A percentile compares a stretch with the other conserved stretches of the same genome.
These are phyloP conservation scores for Phrynocephalus versicolor DNA, from an alignment of 2,113 vertebrate genomes.

Conservation along the genomic window DNA sequence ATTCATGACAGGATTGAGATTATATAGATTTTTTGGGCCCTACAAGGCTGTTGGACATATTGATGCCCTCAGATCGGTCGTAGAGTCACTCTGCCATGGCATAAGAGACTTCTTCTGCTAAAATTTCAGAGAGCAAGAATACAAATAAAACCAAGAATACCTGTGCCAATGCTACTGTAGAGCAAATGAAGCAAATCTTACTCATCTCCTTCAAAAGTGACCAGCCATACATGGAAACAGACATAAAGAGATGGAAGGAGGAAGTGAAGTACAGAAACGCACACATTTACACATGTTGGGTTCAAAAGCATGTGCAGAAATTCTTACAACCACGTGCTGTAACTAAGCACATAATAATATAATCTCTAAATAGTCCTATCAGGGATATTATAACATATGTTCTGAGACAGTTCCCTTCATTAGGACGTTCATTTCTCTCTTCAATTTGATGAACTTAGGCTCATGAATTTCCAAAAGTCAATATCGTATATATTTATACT, in stretches of 20 bases:
- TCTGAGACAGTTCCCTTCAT: slow-evolving; percentile 63
- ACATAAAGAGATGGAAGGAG: background rate
- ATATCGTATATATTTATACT: slow-evolving; percentile 21
- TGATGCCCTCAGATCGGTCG: too few relatives aligned
- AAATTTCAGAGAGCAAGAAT: too few relatives aligned
- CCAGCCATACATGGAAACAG: background rate
- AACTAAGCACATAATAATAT: background rate
- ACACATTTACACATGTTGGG: background rate
- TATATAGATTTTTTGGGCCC: too few relatives aligned
- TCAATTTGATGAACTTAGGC: slow-evolving; percentile 51
- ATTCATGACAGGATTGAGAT: too few relatives aligned
- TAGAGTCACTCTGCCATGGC: too few relatives aligned
- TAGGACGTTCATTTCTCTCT: slow-evolving; percentile 59
- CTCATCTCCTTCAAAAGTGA: too few relatives aligned
- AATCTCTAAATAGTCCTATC: background rate
- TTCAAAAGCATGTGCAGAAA: background rate
- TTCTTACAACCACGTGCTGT: background rate
- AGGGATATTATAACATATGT: background rate
- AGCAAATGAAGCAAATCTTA: too few relatives aligned
- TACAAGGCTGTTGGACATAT: too few relatives aligned
- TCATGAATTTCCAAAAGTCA: slow-evolving; percentile 26
- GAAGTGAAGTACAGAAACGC: background rate
- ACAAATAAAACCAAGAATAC: too few relatives aligned
- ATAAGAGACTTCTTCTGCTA: too few relatives aligned
- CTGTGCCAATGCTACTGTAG: too few relatives aligned